Base-by-base conservation (phyloP, 2,888 invertebrate genomes). In the Mythimna impura region DNA sequence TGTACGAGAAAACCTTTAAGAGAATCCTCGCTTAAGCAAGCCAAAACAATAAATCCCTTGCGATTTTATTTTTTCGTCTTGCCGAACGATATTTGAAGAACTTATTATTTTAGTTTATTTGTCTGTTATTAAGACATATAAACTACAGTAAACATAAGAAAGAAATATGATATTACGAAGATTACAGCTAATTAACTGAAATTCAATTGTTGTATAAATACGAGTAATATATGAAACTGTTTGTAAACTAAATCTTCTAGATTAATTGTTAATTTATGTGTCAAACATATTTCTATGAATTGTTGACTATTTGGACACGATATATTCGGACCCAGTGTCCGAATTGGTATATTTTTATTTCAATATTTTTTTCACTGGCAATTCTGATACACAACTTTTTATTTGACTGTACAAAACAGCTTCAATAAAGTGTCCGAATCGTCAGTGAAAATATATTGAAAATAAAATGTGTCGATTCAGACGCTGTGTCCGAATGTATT, bases 191-290 rank as follows among this genome's bases (percentile, higher is more conserved):
- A 71, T 74, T 78, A 62, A 65, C 25, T 66, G 57, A 79, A 79
- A 74, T 69, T 60, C 60, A 70, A 67, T 80, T n/a, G 34, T 72
- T 74, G 61, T 83, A 54, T 80, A 68, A 70, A 80, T 72, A n/a
- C n/a, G n/a, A n/a, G 64, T 64, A n/a, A n/a, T 64, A 61, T 74
- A 34, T 72, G 55, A 71, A 77, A 73, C 40, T 77, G 61, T 80
- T 72, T 71, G 60, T 60, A 74, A 85, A 73, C 76, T 76, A 83
- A 75, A 69, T 65, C 66, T 43, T 65, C 64, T 77, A 80, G 69
- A 73, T 58, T 69, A 54, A 67, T 52, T 55, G 61, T 62, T 71
- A 1, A 17, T 67, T 76, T 65, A 57, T 67, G 66, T 66, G 76
- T 66, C 63, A 61, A 71, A 66, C 58, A 71, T 72, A 69, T 57